Conservation (phyloP, 2,888 invertebrate genomes). For the Geotrupes spiniger region DNA sequence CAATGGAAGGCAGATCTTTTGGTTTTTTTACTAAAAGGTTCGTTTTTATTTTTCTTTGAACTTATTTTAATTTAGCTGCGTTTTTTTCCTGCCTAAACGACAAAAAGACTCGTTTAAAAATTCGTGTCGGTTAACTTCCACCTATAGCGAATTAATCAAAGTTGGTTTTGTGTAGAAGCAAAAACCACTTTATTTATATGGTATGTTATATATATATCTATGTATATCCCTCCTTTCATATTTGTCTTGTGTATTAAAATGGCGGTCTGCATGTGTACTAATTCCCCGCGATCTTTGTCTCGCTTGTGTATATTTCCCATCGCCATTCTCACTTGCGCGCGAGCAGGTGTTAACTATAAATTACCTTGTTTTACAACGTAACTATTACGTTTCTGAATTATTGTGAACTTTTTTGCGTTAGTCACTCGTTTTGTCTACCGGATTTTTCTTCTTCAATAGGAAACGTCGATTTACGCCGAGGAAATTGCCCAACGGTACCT, state of each 20-base stretch:
- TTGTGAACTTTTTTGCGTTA: neutral
- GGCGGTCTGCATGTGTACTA: neutral
- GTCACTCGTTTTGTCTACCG: neutral
- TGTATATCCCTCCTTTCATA: slow-evolving; percentile 19
- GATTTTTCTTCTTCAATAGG: slow-evolving; percentile 3
- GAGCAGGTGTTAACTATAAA: slow-evolving; percentile 14
- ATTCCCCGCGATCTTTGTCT: neutral
- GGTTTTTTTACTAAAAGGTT: slow-evolving; percentile 81
- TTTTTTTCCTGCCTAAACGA: neutral
- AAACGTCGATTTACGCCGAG: neutral
- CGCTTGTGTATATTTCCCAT: neutral
- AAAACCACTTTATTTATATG: slow-evolving; percentile 1
- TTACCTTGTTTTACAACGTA: slow-evolving; percentile 9
- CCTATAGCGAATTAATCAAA: too few relatives aligned
- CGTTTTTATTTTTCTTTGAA: slow-evolving; percentile 60
- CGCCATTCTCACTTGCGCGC: neutral
- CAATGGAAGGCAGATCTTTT: slow-evolving; percentile 77
- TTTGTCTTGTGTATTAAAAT: slow-evolving; percentile 6
- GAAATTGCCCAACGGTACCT: too few relatives aligned
- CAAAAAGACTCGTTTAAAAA: too few relatives aligned
- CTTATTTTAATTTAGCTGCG: slow-evolving; percentile 43
- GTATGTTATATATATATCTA: slow-evolving; percentile 11
- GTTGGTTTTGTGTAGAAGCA: too few relatives aligned
- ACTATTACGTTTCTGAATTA: slow-evolving; percentile 4
- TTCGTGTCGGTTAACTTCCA: too few relatives aligned